Percentiles rank a stretch among this genome's conserved stretches.
Conservation (phyloP, 2,888 invertebrate genomes). For the Heliconius ismenius region DNA sequence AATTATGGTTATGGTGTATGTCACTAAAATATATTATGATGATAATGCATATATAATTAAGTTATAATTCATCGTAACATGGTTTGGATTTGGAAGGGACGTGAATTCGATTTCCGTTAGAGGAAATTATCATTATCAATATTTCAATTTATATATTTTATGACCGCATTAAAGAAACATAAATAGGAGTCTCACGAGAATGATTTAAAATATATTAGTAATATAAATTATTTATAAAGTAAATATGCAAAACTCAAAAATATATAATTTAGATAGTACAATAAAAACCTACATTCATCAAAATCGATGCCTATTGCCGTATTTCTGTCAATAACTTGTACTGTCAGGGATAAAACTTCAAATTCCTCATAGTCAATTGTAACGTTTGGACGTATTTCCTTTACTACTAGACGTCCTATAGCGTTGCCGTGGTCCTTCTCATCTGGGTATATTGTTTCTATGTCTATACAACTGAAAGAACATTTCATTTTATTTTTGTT, state of each 20-base stretch:
- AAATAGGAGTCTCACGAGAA: no score
- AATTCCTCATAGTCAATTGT: conserved; percentile 83
- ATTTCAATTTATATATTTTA: no score
- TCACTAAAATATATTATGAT: conserved; percentile 63
- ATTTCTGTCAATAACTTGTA: conserved; percentile 76
- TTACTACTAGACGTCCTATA: conserved; percentile 63
- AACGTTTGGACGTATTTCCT: conserved; percentile 62
- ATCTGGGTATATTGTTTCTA: conserved; percentile 64
- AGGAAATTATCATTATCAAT: no score
- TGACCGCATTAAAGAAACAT: no score
- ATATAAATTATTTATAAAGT: no score
- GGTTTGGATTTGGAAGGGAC: no score
- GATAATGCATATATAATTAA: no score
- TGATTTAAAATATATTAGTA: no score
- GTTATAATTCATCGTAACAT: no score
- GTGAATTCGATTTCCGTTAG: no score
- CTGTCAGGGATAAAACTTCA: conserved; percentile 80
- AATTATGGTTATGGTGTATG: conserved; percentile 80
- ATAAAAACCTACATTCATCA: conserved; percentile 72
- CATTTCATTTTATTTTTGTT: no score
- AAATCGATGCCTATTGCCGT: conserved; percentile 73
- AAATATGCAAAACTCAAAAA: not conserved
- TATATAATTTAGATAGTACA: not conserved
- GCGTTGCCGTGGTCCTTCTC: conserved; percentile 57
- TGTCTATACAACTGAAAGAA: conserved; percentile 68